A percentile compares a stretch with the other conserved stretches of the same genome.
These are phyloP conservation scores for Drosophila rubida DNA, from an alignment of 2,888 invertebrate species.

Conservation along the genomic window DNA sequence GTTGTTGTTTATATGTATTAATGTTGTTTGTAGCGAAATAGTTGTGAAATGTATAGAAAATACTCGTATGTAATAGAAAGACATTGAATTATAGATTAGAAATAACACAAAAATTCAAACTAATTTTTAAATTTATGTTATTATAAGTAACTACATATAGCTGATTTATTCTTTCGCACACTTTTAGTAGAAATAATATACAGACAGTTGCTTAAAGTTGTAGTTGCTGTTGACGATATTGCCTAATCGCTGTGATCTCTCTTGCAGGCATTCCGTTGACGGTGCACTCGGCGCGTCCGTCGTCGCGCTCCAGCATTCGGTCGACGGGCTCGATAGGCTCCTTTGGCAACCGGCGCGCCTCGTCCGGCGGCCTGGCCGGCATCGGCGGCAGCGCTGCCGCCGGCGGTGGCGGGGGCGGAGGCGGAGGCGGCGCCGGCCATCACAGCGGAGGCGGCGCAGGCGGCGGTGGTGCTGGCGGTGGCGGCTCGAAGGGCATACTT, in stretches of 20 bases:
- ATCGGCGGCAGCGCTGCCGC: conserved; percentile 84
- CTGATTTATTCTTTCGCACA: neutral
- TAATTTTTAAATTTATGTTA: too few relatives aligned
- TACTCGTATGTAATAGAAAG: too few relatives aligned
- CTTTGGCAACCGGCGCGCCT: conserved; percentile 85
- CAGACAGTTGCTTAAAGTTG: too few relatives aligned
- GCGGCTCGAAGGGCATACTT: conserved; percentile 88
- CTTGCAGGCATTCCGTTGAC: conserved; percentile 87
- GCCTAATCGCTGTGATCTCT: neutral
- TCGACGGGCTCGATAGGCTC: conserved; percentile 87
- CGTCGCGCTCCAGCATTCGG: conserved; percentile 87
- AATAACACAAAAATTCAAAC: too few relatives aligned
- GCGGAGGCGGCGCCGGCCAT: conserved; percentile 86
- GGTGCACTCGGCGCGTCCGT: conserved; percentile 88
- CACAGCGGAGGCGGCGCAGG: conserved; percentile 81
- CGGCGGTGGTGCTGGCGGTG: conserved; percentile 85
- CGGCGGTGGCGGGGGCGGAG: too few relatives aligned
- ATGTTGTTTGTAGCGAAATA: too few relatives aligned
- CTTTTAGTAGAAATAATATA: neutral
- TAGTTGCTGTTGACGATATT: neutral
- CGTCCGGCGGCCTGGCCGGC: conserved; percentile 85
- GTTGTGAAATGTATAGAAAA: too few relatives aligned
- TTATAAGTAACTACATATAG: too few relatives aligned
- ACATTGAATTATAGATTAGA: too few relatives aligned
- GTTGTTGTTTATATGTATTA: too few relatives aligned